Base-by-base conservation (phyloP, 2,888 invertebrate species). In the Hetaerina titia region DNA sequence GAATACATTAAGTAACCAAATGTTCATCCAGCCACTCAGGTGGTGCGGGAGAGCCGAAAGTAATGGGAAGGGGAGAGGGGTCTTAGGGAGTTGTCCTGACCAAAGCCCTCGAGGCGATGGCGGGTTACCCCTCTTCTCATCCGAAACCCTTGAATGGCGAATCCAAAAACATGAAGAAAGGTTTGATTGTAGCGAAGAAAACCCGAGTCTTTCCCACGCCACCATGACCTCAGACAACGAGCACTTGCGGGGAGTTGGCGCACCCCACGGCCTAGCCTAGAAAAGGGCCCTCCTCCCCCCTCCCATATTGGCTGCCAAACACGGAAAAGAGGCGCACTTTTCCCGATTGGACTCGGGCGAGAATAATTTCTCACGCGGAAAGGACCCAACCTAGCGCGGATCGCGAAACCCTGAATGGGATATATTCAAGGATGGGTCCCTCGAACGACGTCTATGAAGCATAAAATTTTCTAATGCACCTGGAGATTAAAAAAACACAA, bases 221-320 rank as follows among this genome's bases (percentile, higher is more conserved):
- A 31, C 81, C 81, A 81, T 81, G 81, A 81, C 81, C 81, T 31
- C 81, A 81, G 81, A 81, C 81, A 81, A 81, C 81, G 31, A 60
- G 17, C 60, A 60, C 13, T 17, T 17, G 60, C 60, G 60, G 31
- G 22, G 81, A 25, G 22, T 81, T 2, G 31, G 81, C 81, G 31
- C 11, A 31, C 81, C 81, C 81, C 81, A 7, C 81, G 31, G 31
- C 31, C 81, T 81, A 81, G 81, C 81, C 81, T 81, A 81, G 81
- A 81, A 31, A 81, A 31, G 31, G 45, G 45, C 45, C 45, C 45
- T 31, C 25, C 31, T 31, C 81, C 31, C n/a, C n/a, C 25, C 81
- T 8, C 25, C 31, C 81, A n/a, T 31, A 31, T 17, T 19, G 69
- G 69, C 31, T 31, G 69, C 69, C 7, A 1, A 69, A 8, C 22